These are phyloP conservation scores for Diabrotica virgifera DNA, from an alignment of 1,140 invertebrate species.

Conservation along the genomic window DNA sequence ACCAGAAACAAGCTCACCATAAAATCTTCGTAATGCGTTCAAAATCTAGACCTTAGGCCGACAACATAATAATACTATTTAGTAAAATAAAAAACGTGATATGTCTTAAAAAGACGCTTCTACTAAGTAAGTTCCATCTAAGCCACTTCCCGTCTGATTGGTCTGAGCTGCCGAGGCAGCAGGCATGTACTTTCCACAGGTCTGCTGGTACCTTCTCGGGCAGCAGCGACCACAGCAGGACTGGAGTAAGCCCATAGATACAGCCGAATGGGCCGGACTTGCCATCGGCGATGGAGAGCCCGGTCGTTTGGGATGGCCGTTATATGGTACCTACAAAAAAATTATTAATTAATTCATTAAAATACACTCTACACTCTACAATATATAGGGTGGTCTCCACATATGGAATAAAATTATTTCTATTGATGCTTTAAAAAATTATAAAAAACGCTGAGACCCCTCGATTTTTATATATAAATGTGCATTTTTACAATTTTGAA, in stretches of 20 bases:
- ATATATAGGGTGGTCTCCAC: too few relatives aligned
- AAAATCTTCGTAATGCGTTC: too few relatives aligned
- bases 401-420: too few relatives aligned
- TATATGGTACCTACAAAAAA: conserved; percentile 69
- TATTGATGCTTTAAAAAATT: too few relatives aligned
- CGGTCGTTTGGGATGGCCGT: conserved; percentile 86
- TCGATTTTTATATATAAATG: too few relatives aligned
- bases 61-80: background rate
- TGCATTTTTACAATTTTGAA: too few relatives aligned
- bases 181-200: conserved; percentile 79
- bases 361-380: too few relatives aligned
- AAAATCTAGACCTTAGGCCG: background rate
- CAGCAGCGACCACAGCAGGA: conserved; percentile 85
- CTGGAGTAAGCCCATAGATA: conserved; percentile 71
- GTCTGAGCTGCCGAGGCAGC: conserved; percentile 71
- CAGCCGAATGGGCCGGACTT: conserved; percentile 81
- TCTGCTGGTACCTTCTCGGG: conserved; percentile 83
- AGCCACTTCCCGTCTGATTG: conserved; percentile 72
- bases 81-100: conserved; percentile 21
- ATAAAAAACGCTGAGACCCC: too few relatives aligned
- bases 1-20: too few relatives aligned
- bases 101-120: conserved; percentile 71
- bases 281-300: conserved; percentile 81
- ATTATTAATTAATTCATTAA: too few relatives aligned
- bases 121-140: conserved; percentile 79